Evolutionary conservation across 1,140 invertebrate species (phyloP).

Genomic region (Plectus sambesii): DNA sequence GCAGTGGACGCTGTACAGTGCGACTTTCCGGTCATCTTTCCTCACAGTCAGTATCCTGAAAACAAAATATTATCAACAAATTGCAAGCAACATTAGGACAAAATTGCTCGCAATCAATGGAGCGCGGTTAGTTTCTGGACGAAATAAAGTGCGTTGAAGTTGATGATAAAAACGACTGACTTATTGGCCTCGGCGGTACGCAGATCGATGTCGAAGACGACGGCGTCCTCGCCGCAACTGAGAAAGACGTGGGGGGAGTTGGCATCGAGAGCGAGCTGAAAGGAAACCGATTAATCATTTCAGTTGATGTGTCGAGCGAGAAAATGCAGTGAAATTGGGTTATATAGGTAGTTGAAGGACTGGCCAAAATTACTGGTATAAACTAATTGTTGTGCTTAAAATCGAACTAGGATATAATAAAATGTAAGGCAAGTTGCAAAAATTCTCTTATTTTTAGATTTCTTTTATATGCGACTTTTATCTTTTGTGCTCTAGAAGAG

Average conservation of each 20-base stretch:
- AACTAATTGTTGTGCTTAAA: too few relatives aligned
- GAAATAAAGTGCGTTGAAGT: background rate
- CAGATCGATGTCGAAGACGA: constrained; percentile 68
- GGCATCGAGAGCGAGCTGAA: constrained; percentile 58
- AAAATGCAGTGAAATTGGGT: constrained; percentile 3
- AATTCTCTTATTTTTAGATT: too few relatives aligned
- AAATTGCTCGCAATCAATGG: constrained; percentile 5
- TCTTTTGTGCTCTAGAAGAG: too few relatives aligned
- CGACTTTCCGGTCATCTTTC: constrained; percentile 54
- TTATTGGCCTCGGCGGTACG: constrained; percentile 58
- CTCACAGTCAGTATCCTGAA: constrained; percentile 59
- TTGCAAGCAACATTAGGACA: constrained; percentile 10
- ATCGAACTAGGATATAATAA: too few relatives aligned
- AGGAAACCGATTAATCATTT: background rate
- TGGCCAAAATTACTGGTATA: too few relatives aligned
- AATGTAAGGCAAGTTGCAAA: too few relatives aligned
- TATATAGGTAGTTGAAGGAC: too few relatives aligned
- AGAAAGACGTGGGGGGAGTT: constrained; percentile 66
- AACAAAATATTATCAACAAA: too few relatives aligned
- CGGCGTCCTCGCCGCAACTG: constrained; percentile 74
- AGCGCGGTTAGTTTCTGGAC: constrained; percentile 6
- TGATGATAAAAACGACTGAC: constrained; percentile 47
- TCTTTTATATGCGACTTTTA: too few relatives aligned
- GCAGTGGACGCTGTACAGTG: constrained; percentile 70
- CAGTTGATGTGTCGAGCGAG: background rate